These are phyloP conservation scores for Eustalomyia histrio DNA, from an alignment of 2,888 invertebrate species.

Conservation along the genomic window DNA sequence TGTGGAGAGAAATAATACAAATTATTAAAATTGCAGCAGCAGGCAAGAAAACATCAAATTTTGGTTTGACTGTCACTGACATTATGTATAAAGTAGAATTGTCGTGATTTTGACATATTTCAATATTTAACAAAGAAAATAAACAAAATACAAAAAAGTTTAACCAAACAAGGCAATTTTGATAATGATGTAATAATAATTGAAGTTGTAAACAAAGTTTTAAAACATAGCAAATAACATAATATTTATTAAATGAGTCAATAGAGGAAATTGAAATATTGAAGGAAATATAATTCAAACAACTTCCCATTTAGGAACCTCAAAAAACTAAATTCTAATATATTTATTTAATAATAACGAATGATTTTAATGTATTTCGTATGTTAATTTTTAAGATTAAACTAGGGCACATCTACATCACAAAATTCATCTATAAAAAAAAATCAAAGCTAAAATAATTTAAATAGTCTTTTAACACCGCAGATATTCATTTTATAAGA, in stretches of 20 bases:
- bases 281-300: background rate
- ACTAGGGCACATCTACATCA: slow-evolving; percentile 33
- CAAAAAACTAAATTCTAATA: background rate
- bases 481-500: slow-evolving; percentile 24
- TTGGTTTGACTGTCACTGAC: slow-evolving; percentile 16
- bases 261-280: slow-evolving; percentile 26
- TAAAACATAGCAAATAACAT: background rate
- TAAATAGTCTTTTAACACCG: slow-evolving; percentile 25
- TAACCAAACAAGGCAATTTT: slow-evolving; percentile 31
- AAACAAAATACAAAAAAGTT: background rate
- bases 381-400: slow-evolving; percentile 29
- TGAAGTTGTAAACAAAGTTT: background rate
- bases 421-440: background rate
- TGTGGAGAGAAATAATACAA: background rate
- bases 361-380: background rate
- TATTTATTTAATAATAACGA: too few relatives aligned
- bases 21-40: background rate
- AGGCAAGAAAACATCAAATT: background rate
- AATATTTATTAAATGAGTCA: slow-evolving; percentile 20
- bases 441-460: slow-evolving; percentile 30
- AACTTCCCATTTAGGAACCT: slow-evolving; percentile 8
- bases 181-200: background rate
- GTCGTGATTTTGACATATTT: slow-evolving; percentile 55
- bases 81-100: slow-evolving; percentile 36
- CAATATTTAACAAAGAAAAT: slow-evolving; percentile 34